Percentiles rank a stretch among this genome's conserved stretches.
phyloP scores from a whole-genome alignment of 2,888 invertebrate genomes.

The Lydus trimaculatus region DNA sequence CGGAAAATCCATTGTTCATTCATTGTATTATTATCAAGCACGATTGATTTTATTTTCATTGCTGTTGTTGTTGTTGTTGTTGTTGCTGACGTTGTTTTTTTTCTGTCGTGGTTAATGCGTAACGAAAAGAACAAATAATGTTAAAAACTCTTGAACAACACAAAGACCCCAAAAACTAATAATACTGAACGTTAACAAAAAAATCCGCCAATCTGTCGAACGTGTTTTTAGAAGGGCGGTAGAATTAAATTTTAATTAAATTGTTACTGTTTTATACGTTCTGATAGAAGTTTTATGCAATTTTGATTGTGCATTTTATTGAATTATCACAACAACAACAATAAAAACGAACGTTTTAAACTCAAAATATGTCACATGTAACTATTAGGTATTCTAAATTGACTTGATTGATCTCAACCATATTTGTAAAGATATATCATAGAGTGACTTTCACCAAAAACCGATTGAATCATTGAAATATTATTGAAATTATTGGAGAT shows the following conservation, averaged over 20 bases:
- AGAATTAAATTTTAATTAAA: constrained; percentile 1
- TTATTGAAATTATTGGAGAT: not conserved
- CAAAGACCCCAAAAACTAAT: not conserved
- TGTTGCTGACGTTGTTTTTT: not conserved
- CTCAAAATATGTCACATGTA: no score
- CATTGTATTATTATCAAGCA: not conserved
- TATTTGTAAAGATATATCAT: no score
- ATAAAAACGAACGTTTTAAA: no score
- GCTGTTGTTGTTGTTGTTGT: not conserved
- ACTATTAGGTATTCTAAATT: no score
- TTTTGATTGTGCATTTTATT: not conserved
- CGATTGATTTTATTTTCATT: not conserved
- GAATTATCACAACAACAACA: not conserved
- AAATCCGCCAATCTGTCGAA: not conserved
- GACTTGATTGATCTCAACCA: no score
- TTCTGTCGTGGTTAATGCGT: not conserved
- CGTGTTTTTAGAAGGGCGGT: not conserved
- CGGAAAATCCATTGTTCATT: constrained; percentile 1
- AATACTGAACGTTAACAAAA: not conserved
- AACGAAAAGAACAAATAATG: not conserved
- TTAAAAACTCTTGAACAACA: not conserved
- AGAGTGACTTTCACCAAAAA: no score
- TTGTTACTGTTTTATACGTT: not conserved
- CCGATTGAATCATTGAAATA: not conserved
- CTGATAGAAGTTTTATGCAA: not conserved